Evolutionary conservation across 2,797 vertebrate species (phyloP), one percentile per base, ranked within the genome.

Genomic region (Sebastes minor): DNA sequence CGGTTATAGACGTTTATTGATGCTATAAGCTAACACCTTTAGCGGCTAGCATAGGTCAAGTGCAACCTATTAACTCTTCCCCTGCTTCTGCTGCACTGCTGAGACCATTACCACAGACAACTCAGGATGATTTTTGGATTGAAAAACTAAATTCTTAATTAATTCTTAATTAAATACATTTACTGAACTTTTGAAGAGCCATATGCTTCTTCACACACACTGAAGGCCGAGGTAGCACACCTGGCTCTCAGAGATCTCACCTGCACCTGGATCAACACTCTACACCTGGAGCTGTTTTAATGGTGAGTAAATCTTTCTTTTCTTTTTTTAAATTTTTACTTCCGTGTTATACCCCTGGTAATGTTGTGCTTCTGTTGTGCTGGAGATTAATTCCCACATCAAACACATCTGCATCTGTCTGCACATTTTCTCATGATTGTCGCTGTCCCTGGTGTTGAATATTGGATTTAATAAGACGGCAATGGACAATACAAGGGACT

Each of bases 241-340:
- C 74, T 84, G 83, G 69, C 69, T 77, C 32, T 57, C 53, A 22
- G n/a, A 79, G 64, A 73, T 66, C 30, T 72, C 66, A 71, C 75
- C 78, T 79, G 73, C 55, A 64, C 55, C 42, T 71, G 73, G 70
- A 81, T 28, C 74, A 42, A 67, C 27, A 76, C 73, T 80, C 28
- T 20, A 80, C 4, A 32, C 70, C 67, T 77, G 76, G 69, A 80
- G 74, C 78, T 82, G 76, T 66, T 81, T 60, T 33, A 78, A 80
- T 60, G 59, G 81, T 82, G 71, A 86, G 70, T 23, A 27, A 62
- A 60, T 68, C 5, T 55, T 63, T 42, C 2, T 38, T 42, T 16
- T 42, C 5, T 46, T 69, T 8, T 30, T 60, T 57, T 49, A 20
- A 1, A 16, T 22, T 62, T 62, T 56, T 63, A 8, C 8, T 61